These are phyloP conservation scores for Onychostruthus taczanowskii DNA, from an alignment of 2,113 vertebrate genomes.

Conservation along the genomic window DNA sequence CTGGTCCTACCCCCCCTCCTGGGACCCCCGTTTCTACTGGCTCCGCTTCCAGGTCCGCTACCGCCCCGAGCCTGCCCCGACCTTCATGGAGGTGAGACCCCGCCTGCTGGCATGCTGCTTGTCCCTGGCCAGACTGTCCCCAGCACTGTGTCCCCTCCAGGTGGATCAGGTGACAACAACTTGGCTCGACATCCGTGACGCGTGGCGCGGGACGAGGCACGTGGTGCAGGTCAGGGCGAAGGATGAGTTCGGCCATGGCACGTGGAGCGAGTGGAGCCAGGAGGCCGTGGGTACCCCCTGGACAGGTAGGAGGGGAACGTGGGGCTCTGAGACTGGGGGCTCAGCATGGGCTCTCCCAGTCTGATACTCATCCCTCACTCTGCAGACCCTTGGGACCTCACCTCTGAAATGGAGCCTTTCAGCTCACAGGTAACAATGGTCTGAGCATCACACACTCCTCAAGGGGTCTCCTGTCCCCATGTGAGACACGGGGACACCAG, in stretches of 20 bases:
- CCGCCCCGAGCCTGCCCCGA: not conserved
- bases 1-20: slow-evolving; percentile 69
- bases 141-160: not conserved
- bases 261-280: slow-evolving; percentile 74
- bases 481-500: not conserved
- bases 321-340: not conserved
- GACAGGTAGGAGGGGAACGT: slow-evolving; percentile 49
- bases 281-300: slow-evolving; percentile 64
- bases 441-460: fast-evolving
- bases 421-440: not conserved
- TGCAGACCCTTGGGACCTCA: slow-evolving; percentile 17
- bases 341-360: not conserved
- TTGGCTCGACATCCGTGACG: slow-evolving; percentile 42
- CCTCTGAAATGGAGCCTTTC: not conserved
- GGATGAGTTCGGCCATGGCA: slow-evolving; percentile 64
- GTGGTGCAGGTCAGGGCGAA: slow-evolving; percentile 66
- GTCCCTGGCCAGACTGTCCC: not conserved
- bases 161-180: not conserved
- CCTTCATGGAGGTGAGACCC: not conserved
- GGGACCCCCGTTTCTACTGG: slow-evolving; percentile 65
- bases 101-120: not conserved
- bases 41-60: slow-evolving; percentile 74
- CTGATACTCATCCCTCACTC: not conserved
- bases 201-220: not conserved
- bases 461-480: not conserved